Evolutionary conservation across 2,797 vertebrate genomes (phyloP), one percentile per base, ranked within the genome.

Genomic region (Bradypus variegatus): DNA sequence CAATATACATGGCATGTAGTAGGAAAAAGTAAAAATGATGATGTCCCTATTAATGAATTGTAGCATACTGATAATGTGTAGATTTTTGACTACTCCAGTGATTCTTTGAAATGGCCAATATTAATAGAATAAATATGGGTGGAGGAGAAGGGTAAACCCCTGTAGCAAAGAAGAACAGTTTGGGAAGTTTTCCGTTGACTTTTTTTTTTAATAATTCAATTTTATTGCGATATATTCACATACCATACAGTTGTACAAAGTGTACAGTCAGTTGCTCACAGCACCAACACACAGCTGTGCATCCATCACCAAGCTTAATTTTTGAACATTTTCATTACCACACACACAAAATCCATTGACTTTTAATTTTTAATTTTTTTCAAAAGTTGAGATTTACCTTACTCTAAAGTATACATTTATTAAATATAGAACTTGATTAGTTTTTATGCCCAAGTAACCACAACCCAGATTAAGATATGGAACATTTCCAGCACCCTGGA

Each of bases 401-500:
- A 13, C 7, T 48, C 31, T 69, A 8, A 70, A 60, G 36, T 64
- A 15, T 50, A 13, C 31, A 10, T 13, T 4, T 45, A 27, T 78
- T 64, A 15, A 67, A 9, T 60, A 18, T 10, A 21, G 58, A 67
- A 19, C 18, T 67, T 9, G 15, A 4, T 48, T 53, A 1, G 8
- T 53, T 45, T 67, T 41, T 41, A 21, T 7, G 25, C 5, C 58
- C 36, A 10, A 12, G 38, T 69, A 29, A 29, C 29, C n/a, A 38
- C n/a, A 6, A 2, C 38, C 1, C 1, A 19, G 45, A 29, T 50
- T 6, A 38, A 13, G 60, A 38, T 16, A 7, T 0, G 60, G 41
- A 29, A 16, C 18, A 1, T 77, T 12, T n/a, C 33, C 48, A 3
- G 79, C 41, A 2, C 14, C 31, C 9, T 3, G 7, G 14, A 12